Percentiles rank a stretch among this genome's conserved stretches.
Conservation (phyloP, 2,113 vertebrate species). For the Equus przewalskii region DNA sequence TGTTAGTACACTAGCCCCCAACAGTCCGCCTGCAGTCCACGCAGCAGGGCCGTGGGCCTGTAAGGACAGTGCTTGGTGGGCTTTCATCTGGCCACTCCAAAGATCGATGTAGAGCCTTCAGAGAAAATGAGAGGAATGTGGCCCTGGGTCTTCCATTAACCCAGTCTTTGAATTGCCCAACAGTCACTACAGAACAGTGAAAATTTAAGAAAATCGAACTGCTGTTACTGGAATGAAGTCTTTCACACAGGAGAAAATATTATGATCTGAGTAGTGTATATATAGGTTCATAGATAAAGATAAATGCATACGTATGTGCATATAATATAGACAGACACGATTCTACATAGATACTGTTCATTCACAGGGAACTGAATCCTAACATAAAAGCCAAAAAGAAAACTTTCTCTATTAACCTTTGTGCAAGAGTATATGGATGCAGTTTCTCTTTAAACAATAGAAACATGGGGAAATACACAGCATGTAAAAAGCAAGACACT, state of each 20-base stretch:
- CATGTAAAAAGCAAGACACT: neutral
- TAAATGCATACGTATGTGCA: neutral
- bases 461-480: neutral
- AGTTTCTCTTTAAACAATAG: neutral
- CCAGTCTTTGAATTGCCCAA: neutral
- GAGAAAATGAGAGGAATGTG: neutral
- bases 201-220: neutral
- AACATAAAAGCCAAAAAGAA: neutral
- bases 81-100: neutral
- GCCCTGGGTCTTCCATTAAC: neutral
- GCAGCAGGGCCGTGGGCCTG: neutral
- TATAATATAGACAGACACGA: neutral
- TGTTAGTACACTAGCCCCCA: neutral
- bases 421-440: neutral
- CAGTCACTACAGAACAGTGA: neutral
- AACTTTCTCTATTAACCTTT: neutral
- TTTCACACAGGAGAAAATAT: neutral
- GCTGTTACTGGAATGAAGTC: neutral
- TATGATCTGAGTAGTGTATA: neutral
- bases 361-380: neutral
- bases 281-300: neutral
- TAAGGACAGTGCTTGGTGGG: neutral
- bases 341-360: neutral
- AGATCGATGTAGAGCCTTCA: neutral
- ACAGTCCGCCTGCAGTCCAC: too few species aligned